Conservation (phyloP, 1,140 invertebrate species). For the Choristoneura fumiferana region DNA sequence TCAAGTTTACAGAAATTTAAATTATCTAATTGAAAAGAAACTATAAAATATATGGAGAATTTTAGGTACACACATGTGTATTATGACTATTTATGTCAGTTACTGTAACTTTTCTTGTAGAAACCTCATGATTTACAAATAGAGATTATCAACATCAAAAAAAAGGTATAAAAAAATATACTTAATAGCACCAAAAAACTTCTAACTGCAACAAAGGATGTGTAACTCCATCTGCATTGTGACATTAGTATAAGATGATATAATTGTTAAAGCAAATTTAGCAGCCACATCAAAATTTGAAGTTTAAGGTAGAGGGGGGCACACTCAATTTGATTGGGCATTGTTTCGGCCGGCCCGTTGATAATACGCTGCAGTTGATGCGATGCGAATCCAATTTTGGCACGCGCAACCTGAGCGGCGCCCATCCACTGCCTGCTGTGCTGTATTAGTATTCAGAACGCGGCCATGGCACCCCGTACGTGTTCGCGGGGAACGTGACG, state of each 20-base stretch:
- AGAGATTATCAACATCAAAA: no score
- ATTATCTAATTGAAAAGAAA: no score
- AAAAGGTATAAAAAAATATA: no score
- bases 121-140: no score
- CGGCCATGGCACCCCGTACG: conserved; percentile 35
- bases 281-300: not conserved
- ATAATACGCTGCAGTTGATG: conserved; percentile 53
- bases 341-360: conserved; percentile 52
- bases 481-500: conserved; percentile 56
- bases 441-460: conserved; percentile 61
- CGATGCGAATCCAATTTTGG: conserved; percentile 69
- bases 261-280: conserved; percentile 10
- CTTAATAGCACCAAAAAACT: no score
- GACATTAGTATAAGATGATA: conserved; percentile 9
- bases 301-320: conserved; percentile 18
- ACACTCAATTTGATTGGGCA: conserved; percentile 63
- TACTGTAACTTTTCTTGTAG: no score
- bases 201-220: no score
- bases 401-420: conserved; percentile 43
- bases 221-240: no score
- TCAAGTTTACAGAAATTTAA: no score
- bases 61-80: no score
- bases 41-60: no score
- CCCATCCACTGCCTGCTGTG: conserved; percentile 36
- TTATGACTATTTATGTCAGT: no score